These are phyloP conservation scores for Chrysolina haemoptera DNA, from an alignment of 2,888 invertebrate genomes.

Conservation along the genomic window DNA sequence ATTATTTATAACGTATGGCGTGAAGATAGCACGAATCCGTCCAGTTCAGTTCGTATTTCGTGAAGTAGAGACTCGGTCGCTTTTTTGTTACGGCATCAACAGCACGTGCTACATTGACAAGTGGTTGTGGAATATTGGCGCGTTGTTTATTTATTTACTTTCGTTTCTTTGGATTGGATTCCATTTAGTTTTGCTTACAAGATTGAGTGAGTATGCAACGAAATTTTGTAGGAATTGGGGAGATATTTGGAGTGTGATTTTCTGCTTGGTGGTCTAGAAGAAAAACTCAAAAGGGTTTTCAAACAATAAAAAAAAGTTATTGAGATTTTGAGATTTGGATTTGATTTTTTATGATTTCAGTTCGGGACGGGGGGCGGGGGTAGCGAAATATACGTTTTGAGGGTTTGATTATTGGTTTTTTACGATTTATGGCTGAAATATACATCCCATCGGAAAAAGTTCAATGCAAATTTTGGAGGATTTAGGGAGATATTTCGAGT, in stretches of 20 bases:
- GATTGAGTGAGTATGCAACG: conserved; percentile 2
- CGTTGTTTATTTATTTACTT: conserved; percentile 21
- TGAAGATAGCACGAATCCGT: conserved; percentile 47
- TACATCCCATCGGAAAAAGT: no score
- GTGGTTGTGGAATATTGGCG: conserved; percentile 42
- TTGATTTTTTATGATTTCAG: no score
- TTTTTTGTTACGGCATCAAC: conserved; percentile 44
- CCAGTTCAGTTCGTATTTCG: conserved; percentile 50
- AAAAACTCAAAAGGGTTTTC: no score
- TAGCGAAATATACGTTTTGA: no score
- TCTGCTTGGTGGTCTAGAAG: no score
- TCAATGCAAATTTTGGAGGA: no score
- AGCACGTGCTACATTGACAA: conserved; percentile 41
- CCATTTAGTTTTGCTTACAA: conserved; percentile 12
- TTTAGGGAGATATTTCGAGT: no score
- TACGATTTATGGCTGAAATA: no score
- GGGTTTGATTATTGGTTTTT: no score
- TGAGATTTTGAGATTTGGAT: no score
- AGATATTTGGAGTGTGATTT: background rate
- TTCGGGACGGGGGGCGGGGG: no score
- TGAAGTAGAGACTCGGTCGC: conserved; percentile 40
- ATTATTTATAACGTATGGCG: conserved; percentile 53
- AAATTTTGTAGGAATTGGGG: background rate
- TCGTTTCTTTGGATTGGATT: conserved; percentile 9
- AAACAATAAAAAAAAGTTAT: no score